These are phyloP conservation scores for Disparrhopalites patrizii DNA, from an alignment of 2,888 invertebrate species.

Conservation along the genomic window DNA sequence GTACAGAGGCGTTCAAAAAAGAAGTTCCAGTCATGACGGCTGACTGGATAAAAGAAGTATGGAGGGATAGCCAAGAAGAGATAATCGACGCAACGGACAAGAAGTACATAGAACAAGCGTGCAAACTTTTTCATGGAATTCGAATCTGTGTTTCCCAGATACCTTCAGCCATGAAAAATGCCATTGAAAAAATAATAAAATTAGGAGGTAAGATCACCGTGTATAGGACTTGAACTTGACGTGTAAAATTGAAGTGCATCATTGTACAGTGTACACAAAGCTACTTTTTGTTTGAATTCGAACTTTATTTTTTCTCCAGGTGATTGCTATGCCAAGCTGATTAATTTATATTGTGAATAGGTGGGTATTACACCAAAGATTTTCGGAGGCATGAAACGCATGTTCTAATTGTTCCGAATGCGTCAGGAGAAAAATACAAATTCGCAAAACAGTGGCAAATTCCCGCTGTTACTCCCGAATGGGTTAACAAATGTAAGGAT, in stretches of 20 bases:
- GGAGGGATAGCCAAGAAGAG: constrained; percentile 64
- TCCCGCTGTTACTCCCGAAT: constrained; percentile 69
- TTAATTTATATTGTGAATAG: constrained; percentile 51
- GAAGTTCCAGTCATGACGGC: constrained; percentile 70
- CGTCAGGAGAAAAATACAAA: constrained; percentile 68
- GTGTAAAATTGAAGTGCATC: neutral
- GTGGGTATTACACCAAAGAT: constrained; percentile 59
- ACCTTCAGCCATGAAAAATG: constrained; percentile 59
- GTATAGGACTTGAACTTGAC: neutral
- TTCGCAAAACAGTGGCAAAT: constrained; percentile 59
- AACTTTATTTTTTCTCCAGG: neutral
- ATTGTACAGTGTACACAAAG: neutral
- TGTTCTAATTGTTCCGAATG: constrained; percentile 57
- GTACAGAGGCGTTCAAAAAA: constrained; percentile 63
- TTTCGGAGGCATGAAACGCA: constrained; percentile 56
- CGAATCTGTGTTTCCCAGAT: constrained; percentile 76
- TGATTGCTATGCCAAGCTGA: neutral
- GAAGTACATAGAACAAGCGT: constrained; percentile 60
- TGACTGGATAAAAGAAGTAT: constrained; percentile 76
- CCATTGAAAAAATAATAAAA: constrained; percentile 64
- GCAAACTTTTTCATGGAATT: constrained; percentile 73
- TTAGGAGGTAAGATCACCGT: constrained; percentile 59
- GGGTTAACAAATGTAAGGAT: constrained; percentile 74
- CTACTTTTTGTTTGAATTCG: neutral
- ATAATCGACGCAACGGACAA: constrained; percentile 62